Evolutionary conservation across 2,113 vertebrate species (phyloP), one percentile per base, ranked within the genome.

Genomic region (Lonchura striata): DNA sequence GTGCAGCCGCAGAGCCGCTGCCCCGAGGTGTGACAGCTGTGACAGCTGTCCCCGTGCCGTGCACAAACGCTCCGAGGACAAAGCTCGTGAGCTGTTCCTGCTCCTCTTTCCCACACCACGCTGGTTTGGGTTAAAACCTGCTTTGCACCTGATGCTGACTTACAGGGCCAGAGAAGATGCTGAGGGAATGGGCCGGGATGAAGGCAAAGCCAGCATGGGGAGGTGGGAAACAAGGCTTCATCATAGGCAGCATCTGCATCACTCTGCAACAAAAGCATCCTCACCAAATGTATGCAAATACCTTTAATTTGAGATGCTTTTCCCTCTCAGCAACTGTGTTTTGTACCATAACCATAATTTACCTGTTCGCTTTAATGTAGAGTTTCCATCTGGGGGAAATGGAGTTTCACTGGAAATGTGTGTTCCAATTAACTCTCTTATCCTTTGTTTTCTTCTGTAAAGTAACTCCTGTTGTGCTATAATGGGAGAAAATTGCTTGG

Each of bases 61-160:
- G 39, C 27, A 16, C 19, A 31, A 21, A 56, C 56, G 25, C 61
- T 41, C 28, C 17, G 2, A 30, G 59, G 25, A 41, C 53, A 63
- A 42, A 72, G 21, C 44, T 13, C 1, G 27, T 4, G 61, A 66
- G 44, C 13, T 53, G 49, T n/a, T 66, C 28, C 56, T 37, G 47
- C 44, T 56, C 23, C 27, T 56, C 46, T 27, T 25, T 18, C 28
- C 17, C 49, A 0, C 6, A 9, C 7, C 33, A 0, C 1, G 0
- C 27, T 18, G 25, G 4, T 5, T 60, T 13, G 39, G 30, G 15
- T 46, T 33, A 8, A 64, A 37, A 37, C 2, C 49, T 8, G 76
- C 35, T 17, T 15, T 35, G 52, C 4, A 3, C 4, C 0, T 24
- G 3, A 0, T 5, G 15, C 31, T 24, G 65, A 18, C 12, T 47